Evolutionary conservation across 1,140 invertebrate genomes (phyloP), one percentile per base, ranked within the genome.

Genomic region (Oedothorax gibbosus): DNA sequence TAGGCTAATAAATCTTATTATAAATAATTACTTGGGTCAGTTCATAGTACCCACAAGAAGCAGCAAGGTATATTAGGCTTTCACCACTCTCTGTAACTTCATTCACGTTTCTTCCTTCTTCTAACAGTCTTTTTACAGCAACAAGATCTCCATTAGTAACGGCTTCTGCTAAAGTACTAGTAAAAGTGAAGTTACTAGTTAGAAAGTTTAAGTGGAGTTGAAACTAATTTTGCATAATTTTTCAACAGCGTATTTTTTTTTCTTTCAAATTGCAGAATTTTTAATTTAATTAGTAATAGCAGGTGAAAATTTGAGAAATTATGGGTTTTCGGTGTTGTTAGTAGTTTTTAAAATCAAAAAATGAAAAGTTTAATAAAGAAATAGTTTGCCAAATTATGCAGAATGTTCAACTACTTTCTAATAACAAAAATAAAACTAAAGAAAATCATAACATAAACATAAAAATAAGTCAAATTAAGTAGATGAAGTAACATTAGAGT

Each of bases 11-110:
- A 60, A 60, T 60, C 57, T 60, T 60, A n/a, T 35, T 35, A 86
- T 60, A 62, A 65, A 73, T 35, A 87, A 87, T 89, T 91, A 95
- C 94, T 92, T 97, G 96, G 85, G 96, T 96, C 86, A 98, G 92
- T 90, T 98, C 96, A 91, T 95, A 97, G 91, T 97, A 97, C 54
- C 97, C 97, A 66, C 96, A 96, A 76, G 95, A 96, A 90, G 96
- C 98, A 69, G 97, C 96, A 86, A 98, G 93, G 14, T 96, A 97
- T 51, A 98, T 92, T 65, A 98, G 91, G 88, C 95, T 96, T 90
- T 98, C 96, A 86, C 96, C 96, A 90, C 98, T 96, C 90, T 98
- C 96, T 56, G 95, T 96, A 60, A 96, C 96, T 91, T 97, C 96
- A 92, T 96, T 95, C 15, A 97, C 95, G 88, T 94, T 97, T 85